Base-by-base conservation (phyloP, 2,113 vertebrate species). In the Mirza zaza region DNA sequence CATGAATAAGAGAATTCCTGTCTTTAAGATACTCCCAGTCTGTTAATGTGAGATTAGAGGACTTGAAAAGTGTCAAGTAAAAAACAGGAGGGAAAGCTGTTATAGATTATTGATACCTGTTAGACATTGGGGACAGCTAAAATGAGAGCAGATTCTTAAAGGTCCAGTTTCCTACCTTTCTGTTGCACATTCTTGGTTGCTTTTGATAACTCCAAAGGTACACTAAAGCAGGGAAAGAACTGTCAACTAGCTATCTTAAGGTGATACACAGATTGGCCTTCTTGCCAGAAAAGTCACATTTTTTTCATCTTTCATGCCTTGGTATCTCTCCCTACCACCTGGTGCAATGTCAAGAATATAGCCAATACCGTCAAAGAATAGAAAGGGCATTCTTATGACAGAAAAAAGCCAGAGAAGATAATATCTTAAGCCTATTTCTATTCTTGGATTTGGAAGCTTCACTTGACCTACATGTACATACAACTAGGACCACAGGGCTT, bases 181-280 rank as follows among this genome's bases (percentile, higher is more conserved):
- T 90, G 2, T 76, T 92, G 9, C 10, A 52, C 50, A 9, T 63
- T 77, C 27, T 92, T 59, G 23, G 14, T 17, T 91, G 25, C 20
- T 93, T 93, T 93, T 86, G 71, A 63, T 73, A 81, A 95, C 84
- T 88, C 36, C 39, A 94, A 80, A 95, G 27, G 27, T 34, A 77
- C 20, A 67, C 20, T 70, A 50, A 65, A 55, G 18, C 20, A 87
- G 21, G 42, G 36, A 1, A 75, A 32, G 21, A 55, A 57, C 39
- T 90, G 29, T 85, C 45, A 87, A 59, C 15, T 57, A 70, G 14
- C n/a, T 67, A 79, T 79, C 48, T n/a, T 67, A 79, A 14, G 18
- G 48, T 75, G 57, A 82, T 65, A 63, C 34, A 55, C 45, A 73
- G 45, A 94, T 82, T 59, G 34, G 13, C 12, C 17, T 97, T 92